phyloP scores from a whole-genome alignment of 1,140 invertebrate species.

The Drosophila athabasca region DNA sequence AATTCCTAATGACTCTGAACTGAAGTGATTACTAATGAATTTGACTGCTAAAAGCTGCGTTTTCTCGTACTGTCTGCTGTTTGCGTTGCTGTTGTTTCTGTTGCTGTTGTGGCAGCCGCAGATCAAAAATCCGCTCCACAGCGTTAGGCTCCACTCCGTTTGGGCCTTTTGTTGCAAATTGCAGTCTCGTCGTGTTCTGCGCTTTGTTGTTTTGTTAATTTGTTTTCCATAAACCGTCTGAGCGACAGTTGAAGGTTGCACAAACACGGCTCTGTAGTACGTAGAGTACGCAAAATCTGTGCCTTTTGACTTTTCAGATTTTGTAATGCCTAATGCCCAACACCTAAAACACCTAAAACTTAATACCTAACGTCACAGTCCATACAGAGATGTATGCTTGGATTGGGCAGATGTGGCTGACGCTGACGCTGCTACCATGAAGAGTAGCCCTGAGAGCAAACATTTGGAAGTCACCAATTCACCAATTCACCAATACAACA shows the following conservation, averaged over 20 bases:
- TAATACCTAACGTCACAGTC: background rate
- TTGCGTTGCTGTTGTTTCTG: constrained; percentile 36
- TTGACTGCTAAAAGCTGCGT: constrained; percentile 60
- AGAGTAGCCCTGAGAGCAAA: constrained; percentile 13
- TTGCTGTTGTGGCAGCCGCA: constrained; percentile 43
- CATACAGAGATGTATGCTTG: background rate
- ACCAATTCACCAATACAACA: background rate
- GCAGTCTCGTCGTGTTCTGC: constrained; percentile 65
- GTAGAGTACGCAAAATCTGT: constrained; percentile 55
- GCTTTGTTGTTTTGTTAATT: constrained; percentile 68
- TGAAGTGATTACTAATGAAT: constrained; percentile 81
- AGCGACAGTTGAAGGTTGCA: constrained; percentile 74
- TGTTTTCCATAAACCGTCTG: constrained; percentile 59
- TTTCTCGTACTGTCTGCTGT: background rate
- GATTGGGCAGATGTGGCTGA: constrained; percentile 26
- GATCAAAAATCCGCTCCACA: constrained; percentile 41
- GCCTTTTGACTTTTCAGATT: constrained; percentile 52
- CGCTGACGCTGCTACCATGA: constrained; percentile 29
- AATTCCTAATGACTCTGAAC: constrained; percentile 71
- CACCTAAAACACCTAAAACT: constrained; percentile 2
- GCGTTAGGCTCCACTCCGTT: constrained; percentile 41
- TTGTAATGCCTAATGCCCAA: constrained; percentile 20
- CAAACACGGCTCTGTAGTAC: constrained; percentile 37
- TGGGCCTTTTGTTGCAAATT: constrained; percentile 73
- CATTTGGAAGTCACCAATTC: constrained; percentile 13